Base-by-base conservation (phyloP, 2,113 vertebrate species). In the Cyanistes caeruleus region DNA sequence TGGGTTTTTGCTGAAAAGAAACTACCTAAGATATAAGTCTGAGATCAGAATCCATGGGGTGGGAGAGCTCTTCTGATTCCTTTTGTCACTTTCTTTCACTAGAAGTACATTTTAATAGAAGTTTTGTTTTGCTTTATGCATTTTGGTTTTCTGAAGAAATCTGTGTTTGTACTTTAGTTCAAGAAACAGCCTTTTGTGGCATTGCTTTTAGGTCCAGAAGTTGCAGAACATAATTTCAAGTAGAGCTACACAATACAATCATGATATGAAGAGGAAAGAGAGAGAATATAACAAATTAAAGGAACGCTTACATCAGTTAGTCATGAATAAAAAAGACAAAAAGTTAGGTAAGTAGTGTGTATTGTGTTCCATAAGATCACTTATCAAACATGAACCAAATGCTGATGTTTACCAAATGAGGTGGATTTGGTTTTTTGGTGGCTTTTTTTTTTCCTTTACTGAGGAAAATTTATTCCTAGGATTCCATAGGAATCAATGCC, bases 221-320 rank as follows among this genome's bases (percentile, higher is more conserved):
- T 97, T 99, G 76, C 99, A 99, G 95, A 99, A 97, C 77, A 98
- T 99, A 90, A 99, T 99, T 82, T 97, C 99, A 86, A 99, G 99
- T 92, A 98, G 99, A 90, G 99, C 99, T 90, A 99, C 99, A 37
- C 99, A 99, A 76, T 99, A 99, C 95, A 99, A 98, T 98, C 99
- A 99, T 46, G 99, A 99, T 78, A 98, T 99, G 98, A 99, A 99
- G 96, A 99, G 99, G 70, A 99, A 99, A 95, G 99, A 99, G 69
- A 98, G 99, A 84, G 99, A 99, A 96, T 98, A 98, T 86, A 98
- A 98, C 86, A 99, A 99, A 92, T 97, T 99, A 80, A 99, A 99
- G 93, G 99, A 99, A 49, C 98, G 99, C 18, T 98, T 99, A 9
- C 98, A 99, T 97, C 99, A 99, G 56, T 98, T 99, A 53, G 98